Conservation (phyloP, 2,113 vertebrate species). For the Peromyscus leucopus region DNA sequence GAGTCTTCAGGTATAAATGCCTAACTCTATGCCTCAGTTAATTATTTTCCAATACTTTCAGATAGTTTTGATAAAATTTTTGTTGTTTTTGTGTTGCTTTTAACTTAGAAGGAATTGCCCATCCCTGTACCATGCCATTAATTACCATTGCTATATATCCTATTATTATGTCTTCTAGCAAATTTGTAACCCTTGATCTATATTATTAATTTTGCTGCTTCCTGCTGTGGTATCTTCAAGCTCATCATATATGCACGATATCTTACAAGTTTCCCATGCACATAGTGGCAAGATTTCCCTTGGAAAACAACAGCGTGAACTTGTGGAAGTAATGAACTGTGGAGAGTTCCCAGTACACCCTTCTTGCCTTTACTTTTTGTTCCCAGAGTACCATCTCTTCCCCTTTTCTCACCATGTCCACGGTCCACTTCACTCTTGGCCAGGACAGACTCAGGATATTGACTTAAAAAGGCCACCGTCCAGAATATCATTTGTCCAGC, state of each 20-base stretch:
- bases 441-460: conserved; percentile 20
- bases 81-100: neutral
- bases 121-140: neutral
- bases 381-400: neutral
- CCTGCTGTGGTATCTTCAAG: neutral
- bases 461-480: neutral
- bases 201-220: conserved; percentile 25
- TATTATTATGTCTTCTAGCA: neutral
- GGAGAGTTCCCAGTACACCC: neutral
- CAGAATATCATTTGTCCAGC: neutral
- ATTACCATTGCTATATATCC: neutral
- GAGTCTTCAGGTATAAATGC: neutral
- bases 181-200: neutral
- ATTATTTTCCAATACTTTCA: neutral
- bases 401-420: neutral
- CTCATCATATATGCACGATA: neutral
- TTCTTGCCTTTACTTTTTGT: neutral
- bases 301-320: neutral
- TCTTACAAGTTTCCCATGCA: neutral
- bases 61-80: neutral
- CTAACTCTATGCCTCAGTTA: neutral
- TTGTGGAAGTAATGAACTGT: neutral
- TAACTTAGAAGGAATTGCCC: neutral
- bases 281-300: neutral
- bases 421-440: neutral